phyloP scores from a whole-genome alignment of 2,113 vertebrate genomes.

The Lasiurus cinereus region DNA sequence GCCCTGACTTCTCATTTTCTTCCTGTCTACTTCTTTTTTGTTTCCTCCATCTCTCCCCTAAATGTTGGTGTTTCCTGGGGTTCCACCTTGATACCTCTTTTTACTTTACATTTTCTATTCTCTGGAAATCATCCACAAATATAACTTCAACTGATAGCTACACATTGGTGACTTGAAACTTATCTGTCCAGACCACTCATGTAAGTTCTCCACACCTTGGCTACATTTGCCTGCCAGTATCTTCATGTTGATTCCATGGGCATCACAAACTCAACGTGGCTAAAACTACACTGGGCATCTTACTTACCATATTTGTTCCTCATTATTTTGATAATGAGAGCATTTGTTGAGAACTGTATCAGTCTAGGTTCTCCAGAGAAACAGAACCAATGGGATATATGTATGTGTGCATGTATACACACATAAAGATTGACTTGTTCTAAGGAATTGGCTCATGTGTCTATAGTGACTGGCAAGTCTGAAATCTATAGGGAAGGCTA shows the following conservation, averaged over 20 bases:
- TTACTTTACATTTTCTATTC: background rate
- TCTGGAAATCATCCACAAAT: constrained; percentile 42
- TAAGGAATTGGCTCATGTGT: background rate
- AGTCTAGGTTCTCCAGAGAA: constrained; percentile 8
- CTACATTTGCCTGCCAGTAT: background rate
- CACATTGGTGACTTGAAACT: background rate
- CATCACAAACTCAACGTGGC: background rate
- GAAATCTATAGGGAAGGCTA: background rate
- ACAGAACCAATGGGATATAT: background rate
- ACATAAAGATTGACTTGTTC: background rate
- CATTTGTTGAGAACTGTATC: background rate
- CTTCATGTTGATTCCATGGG: background rate
- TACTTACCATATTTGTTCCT: background rate
- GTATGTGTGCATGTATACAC: background rate
- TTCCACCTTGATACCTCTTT: background rate
- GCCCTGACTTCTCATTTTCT: background rate
- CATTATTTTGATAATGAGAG: background rate
- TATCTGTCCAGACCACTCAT: background rate
- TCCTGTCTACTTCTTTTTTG: background rate
- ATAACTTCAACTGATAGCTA: background rate
- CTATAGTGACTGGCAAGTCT: background rate
- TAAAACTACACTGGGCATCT: constrained; percentile 1
- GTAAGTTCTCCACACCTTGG: background rate
- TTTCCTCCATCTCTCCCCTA: background rate
- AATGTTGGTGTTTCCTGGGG: background rate